Evolutionary conservation across 2,888 invertebrate species (phyloP), one percentile per base, ranked within the genome.

Genomic region (Quadroppia sp.): DNA sequence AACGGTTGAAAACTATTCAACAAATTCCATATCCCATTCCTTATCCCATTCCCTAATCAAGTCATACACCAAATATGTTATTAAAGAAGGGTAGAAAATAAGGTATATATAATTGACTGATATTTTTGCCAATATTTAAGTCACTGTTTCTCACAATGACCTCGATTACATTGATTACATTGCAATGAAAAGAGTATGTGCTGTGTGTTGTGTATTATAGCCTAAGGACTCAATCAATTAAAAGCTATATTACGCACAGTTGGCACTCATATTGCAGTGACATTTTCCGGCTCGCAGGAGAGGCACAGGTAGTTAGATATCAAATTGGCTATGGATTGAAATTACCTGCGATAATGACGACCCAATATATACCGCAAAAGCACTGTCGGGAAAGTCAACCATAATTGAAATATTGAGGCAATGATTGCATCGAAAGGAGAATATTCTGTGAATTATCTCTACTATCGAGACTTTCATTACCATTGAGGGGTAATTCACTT

Each of bases 361-460:
- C 20, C 20, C 11, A n/a, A 6, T 3, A 28, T 15, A 30, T 3
- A 59, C 28, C 28, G 15, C 23, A n/a, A 28, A 15, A 7, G 20
- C 4, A 59, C 2, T n/a, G 30, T 25, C 9, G 28, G 30, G 20
- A 53, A 23, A 59, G 64, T 32, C 36, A 30, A 64, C 4, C 20
- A 36, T 64, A 64, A 64, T 64, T 64, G 59, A 59, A 59, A 59
- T 59, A 59, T 59, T 64, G 64, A 4, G 64, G 64, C 64, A 64
- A 36, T 40, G n/a, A 36, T 36, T 64, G 36, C 20, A 64, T 30
- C 30, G 15, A 45, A 17, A 2, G 2, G 59, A 59, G 15, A 30
- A 25, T 28, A 28, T 59, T 59, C 17, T 28, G 30, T 59, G 30
- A 13, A 7, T 30, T 59, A 53, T 59, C 15, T 53, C 4, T 15